Base-by-base conservation (phyloP, 1,140 invertebrate genomes). In the Pentalonia nigronervosa region DNA sequence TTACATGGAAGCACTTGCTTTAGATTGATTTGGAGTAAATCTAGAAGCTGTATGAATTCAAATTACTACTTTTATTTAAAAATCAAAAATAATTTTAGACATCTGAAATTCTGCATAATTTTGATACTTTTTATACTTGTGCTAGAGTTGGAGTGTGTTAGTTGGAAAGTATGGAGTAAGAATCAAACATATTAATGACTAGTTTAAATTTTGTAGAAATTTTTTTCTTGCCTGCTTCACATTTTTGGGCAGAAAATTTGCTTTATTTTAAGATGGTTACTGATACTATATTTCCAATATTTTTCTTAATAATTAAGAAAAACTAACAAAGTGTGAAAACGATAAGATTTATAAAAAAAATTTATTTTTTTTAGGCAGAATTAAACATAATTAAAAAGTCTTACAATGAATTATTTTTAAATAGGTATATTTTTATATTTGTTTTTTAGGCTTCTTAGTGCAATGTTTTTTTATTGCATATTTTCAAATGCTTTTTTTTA, bases 11-110 rank as follows among this genome's bases (percentile, higher is more conserved):
- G 96, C 96, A 86, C 96, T 98, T 90, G 96, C 98, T 83, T 95
- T 97, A n/a, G 97, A 98, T 81, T 95, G 98, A 9, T 96, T 99
- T 95, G 97, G 98, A 94, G 97, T 97, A 93, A 97, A 99, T 95
- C 95, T 98, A 93, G 96, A 97, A 94, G 96, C 97, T 95, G 96
- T 96, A 94, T 94, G 95, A 76, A 88, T 89, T 76, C 1, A 41
- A 76, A 81, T 81, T 76, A 91, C 17, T 81, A 20, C 47, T 17
- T 47, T 87, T 17, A 87, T 47, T 36, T 45, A 25, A 45, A 45
- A 84, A 84, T 11, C 50, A 53, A 41, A 41, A 36, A 36, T 83
- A 53, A 53, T 53, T 53, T 53, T 7, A 23, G 6, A 23, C 21
- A 53, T 21, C 50, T 53, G 21, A 53, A 21, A 53, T 53, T 23